phyloP scores from a whole-genome alignment of 1,140 invertebrate species.

The Eriosoma lanigerum region DNA sequence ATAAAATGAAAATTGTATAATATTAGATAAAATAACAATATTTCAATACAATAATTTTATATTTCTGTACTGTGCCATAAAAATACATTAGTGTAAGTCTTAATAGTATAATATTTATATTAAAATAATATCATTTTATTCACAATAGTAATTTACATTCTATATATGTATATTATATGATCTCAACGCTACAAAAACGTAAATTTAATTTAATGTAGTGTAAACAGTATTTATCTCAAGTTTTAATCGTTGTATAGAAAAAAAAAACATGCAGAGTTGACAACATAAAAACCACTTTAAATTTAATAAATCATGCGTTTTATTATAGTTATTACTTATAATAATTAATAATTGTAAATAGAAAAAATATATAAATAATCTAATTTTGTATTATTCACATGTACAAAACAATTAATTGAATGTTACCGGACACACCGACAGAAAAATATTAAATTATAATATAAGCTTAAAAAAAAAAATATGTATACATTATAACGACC shows the following conservation, averaged over 20 bases:
- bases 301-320: neutral
- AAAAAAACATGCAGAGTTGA: neutral
- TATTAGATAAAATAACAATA: slow-evolving; percentile 10
- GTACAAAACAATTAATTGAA: neutral
- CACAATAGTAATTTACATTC: slow-evolving; percentile 38
- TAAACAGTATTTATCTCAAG: neutral
- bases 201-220: neutral
- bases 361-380: too few relatives aligned
- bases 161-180: neutral
- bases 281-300: neutral
- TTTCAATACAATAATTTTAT: slow-evolving; percentile 9
- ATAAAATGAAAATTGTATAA: neutral
- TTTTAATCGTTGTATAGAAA: too few relatives aligned
- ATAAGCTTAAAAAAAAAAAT: neutral
- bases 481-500: neutral
- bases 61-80: slow-evolving; percentile 15
- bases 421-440: too few relatives aligned
- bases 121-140: slow-evolving; percentile 42
- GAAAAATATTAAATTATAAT: too few relatives aligned
- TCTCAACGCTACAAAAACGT: neutral
- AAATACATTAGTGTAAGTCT: slow-evolving; percentile 24
- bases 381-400: neutral
- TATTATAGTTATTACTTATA: too few relatives aligned
- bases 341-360: too few relatives aligned
- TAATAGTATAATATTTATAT: slow-evolving; percentile 36